Evolutionary conservation across 2,113 vertebrate species (phyloP).

Genomic region (Mormyrus iriodes): DNA sequence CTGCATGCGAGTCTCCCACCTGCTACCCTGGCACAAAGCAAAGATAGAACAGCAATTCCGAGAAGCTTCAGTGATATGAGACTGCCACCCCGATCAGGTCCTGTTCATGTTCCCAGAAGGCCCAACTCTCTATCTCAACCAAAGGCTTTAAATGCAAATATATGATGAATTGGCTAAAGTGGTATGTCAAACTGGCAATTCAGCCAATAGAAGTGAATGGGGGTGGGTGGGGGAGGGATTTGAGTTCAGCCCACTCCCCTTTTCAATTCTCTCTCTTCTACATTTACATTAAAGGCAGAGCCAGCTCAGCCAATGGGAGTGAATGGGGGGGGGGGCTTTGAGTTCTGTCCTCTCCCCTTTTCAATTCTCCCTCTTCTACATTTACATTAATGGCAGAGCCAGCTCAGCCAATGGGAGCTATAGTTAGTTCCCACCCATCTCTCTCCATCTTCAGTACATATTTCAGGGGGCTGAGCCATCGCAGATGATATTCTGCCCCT

Average conservation of each 20-base stretch:
- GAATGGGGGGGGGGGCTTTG: background rate
- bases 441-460: background rate
- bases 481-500: conserved; percentile 61
- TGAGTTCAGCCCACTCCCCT: background rate
- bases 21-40: background rate
- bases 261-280: background rate
- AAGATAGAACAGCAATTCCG: background rate
- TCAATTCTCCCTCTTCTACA: background rate
- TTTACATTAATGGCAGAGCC: conserved; percentile 2
- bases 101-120: background rate
- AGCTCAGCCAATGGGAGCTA: background rate
- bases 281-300: background rate
- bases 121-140: background rate
- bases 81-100: background rate
- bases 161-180: background rate
- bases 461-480: conserved; percentile 55
- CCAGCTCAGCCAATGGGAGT: background rate
- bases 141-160: background rate
- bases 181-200: background rate
- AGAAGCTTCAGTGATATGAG: background rate
- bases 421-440: background rate
- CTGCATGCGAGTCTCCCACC: background rate
- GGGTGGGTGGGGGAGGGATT: background rate
- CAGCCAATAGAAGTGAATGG: background rate
- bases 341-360: background rate